Evolutionary conservation across 2,888 invertebrate genomes (phyloP), one percentile per base, ranked within the genome.

Genomic region (Pseudococcus longispinus): DNA sequence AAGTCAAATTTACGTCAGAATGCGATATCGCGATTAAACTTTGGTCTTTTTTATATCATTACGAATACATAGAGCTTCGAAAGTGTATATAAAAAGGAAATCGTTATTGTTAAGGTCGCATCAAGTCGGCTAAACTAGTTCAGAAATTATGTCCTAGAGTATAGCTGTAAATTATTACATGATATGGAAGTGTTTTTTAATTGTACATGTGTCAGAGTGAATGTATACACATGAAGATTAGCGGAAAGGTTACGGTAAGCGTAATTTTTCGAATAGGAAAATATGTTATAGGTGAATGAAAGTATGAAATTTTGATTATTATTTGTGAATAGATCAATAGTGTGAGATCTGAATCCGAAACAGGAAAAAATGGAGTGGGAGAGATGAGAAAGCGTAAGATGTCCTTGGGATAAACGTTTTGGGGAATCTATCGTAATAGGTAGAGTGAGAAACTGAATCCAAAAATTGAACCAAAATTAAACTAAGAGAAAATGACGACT

Each of bases 61-160:
- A 70, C 29, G 32, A 5, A 32, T 6, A 32, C 32, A 32, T 70
- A 37, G 11, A 74, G 32, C 74, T 29, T 29, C 15, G 74, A 65
- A 65, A 65, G 18, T 51, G 18, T 13, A 51, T 51, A 55, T 32
- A 74, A 37, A 74, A 74, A 37, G 74, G 37, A 74, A 74, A 74
- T 74, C 51, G 51, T 51, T 37, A 74, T 32, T 74, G 74, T 74
- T 74, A 74, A 74, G 74, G 74, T 74, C 74, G 74, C 74, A 29
- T 37, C 74, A 18, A 32, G 74, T 74, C 37, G 32, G 37, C 37
- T 74, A 26, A 32, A 74, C 74, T 74, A 74, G 74, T 74, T 74
- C 26, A 74, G 74, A 74, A 74, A 74, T 74, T 5, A 65, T 74
- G 74, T 74, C 74, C 74, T 74, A 74, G 32, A 74, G 32, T 74